These are phyloP conservation scores for Smittia aterrima DNA, from an alignment of 2,888 invertebrate species.

Conservation along the genomic window DNA sequence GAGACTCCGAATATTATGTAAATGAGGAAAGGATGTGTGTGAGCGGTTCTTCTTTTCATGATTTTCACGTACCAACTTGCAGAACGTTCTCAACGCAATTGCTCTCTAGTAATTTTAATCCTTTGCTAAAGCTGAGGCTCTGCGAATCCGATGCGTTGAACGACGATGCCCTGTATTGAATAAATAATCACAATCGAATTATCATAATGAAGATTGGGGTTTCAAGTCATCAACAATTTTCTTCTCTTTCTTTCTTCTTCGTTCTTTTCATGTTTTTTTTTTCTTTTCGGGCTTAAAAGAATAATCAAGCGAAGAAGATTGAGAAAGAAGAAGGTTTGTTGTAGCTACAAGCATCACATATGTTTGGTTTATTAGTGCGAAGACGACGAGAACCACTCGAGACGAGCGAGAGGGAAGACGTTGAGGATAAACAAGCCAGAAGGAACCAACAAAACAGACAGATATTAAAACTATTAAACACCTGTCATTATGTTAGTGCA, in stretches of 20 bases:
- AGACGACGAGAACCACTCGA: conserved; percentile 37
- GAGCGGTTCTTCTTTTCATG: background rate
- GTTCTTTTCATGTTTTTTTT: background rate
- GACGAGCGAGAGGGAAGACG: conserved; percentile 17
- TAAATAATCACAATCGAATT: conserved; percentile 42
- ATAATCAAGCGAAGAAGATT: background rate
- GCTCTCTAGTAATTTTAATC: conserved; percentile 76
- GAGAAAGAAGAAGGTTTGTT: conserved; percentile 9
- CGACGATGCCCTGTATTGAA: conserved; percentile 51
- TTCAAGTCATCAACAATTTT: conserved; percentile 34
- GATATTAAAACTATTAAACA: conserved; percentile 41
- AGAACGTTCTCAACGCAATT: conserved; percentile 81
- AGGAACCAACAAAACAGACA: conserved; percentile 37
- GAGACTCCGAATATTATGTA: conserved; percentile 32
- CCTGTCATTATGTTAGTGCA: conserved; percentile 41
- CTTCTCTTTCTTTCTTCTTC: background rate
- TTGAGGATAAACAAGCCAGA: conserved; percentile 6
- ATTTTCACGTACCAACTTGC: conserved; percentile 76
- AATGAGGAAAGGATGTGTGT: conserved; percentile 20
- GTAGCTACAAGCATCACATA: conserved; percentile 30
- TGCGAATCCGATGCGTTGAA: conserved; percentile 63
- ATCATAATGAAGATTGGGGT: conserved; percentile 47
- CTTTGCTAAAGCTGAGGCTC: conserved; percentile 82
- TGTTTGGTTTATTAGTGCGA: conserved; percentile 40
- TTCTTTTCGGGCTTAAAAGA: conserved; percentile 12